Base-by-base conservation (phyloP, 2,888 invertebrate genomes). In the Notocelia uddmanniana region DNA sequence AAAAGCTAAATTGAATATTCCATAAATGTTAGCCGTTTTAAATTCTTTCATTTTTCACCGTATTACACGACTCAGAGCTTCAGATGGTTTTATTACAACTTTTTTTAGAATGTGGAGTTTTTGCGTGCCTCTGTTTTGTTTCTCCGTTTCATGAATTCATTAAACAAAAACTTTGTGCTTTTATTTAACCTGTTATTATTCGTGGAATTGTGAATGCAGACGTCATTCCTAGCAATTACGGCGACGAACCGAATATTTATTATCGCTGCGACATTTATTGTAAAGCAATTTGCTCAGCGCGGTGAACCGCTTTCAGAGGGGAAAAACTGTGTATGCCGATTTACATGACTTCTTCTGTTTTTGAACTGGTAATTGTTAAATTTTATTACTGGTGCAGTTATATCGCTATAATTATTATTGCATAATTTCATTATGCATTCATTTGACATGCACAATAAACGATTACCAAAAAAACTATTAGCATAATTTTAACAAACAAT, bases 11-110 rank as follows among this genome's bases (percentile, higher is more conserved):
- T 78, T 76, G 74, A 87, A 84, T 84, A 84, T 88, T 85, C 76
- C 79, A 83, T 83, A 83, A 87, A 87, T 81, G 86, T 83, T 83
- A 78, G 81, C 83, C 83, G 81, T 88, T 89, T 85, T 80, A 85
- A 86, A 89, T 88, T 86, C 84, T 85, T 85, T 84, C 85, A 84
- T 86, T 89, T 87, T 87, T 87, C 84, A 85, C 83, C 81, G 85
- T 84, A 86, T 89, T 86, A 87, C 86, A 84, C n/a, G n/a, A n/a
- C 81, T 80, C 84, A 74, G 81, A 79, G 83, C 81, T 85, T 81
- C 81, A 86, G 82, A 90, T 89, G 89, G 89, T 90, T 90, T 89
- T 87, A 86, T 86, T 85, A 84, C 83, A 86, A 87, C 86, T 89
- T 88, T 89, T 55, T 88, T 85, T 81, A 84, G 83, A 84, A 86